Evolutionary conservation across 2,113 vertebrate species (phyloP).

Genomic region (Actinemys pallida): DNA sequence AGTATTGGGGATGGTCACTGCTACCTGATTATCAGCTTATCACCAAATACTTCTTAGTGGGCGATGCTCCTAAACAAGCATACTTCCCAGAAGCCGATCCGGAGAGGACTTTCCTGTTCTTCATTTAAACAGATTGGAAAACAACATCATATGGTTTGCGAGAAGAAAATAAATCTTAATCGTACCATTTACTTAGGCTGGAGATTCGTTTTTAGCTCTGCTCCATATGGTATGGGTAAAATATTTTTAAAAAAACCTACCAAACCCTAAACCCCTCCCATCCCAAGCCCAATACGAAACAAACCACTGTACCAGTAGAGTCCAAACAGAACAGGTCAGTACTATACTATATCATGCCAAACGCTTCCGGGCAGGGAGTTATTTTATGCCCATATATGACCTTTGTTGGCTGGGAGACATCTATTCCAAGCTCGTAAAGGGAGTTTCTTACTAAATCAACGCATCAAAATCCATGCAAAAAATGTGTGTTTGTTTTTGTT

Average conservation of each 20-base stretch:
- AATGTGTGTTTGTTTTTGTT: too few species aligned
- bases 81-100: background rate
- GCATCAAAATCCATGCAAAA: background rate
- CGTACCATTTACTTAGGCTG: background rate
- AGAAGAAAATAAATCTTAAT: background rate
- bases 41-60: slow-evolving; percentile 67
- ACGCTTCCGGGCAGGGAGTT: background rate
- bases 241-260: too few species aligned
- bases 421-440: background rate
- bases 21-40: slow-evolving; percentile 81
- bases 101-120: background rate
- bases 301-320: too few species aligned
- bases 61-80: slow-evolving; percentile 46
- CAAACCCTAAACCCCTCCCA: too few species aligned
- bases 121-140: slow-evolving; percentile 33
- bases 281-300: too few species aligned
- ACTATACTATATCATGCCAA: background rate
- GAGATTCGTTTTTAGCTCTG: too few species aligned
- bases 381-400: background rate
- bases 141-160: background rate
- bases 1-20: slow-evolving; percentile 55
- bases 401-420: background rate
- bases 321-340: background rate
- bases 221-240: background rate
- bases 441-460: too few species aligned